Evolutionary conservation across 2,797 vertebrate genomes (phyloP), one percentile per base, ranked within the genome.

Genomic region (Crenichthys baileyi): DNA sequence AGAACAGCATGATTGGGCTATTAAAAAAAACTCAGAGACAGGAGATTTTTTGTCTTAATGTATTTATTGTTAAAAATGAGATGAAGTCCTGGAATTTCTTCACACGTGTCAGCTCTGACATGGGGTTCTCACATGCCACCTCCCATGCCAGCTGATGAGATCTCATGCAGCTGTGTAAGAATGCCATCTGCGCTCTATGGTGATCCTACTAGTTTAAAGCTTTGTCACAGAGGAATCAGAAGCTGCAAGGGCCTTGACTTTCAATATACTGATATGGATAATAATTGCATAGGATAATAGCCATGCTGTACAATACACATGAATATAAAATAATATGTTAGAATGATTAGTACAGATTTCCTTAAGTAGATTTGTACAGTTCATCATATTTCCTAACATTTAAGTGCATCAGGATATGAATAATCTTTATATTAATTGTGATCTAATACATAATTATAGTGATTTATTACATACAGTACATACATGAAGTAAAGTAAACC

Each of bases 1-100:
- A 44, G 9, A 24, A 8, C 18, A 22, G 11, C 18, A 55, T 55
- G 53, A 55, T 5, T 55, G 22, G 22, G 18, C 53, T 22, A 55
- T 55, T 55, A 58, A 73, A 78, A 79, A 9, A 85, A 78, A 81
- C 12, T 36, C 4, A 51, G 11, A 46, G 46, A 44, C 29, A 24
- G 41, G 29, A 63, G 18, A 24, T 31, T 79, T 60, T 89, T 0
- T 50, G 85, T 95, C 95, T 95, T 79, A 90, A 85, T 81, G 95
- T 95, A 91, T 99, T 99, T 98, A 98, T 99, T 97, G 95, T 97
- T 96, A 97, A 98, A 98, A 99, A 99, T 97, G 95, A 96, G 73
- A 89, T 5, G 24, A 93, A 95, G 92, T 95, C 81, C 90, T 95
- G 95, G 93, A 95, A 92, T 96, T 94, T 96, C 90, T 96, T 96